Evolutionary conservation across 2,113 vertebrate species (phyloP), one percentile per base, ranked within the genome.

Genomic region (Trichomycterus rosablanca): DNA sequence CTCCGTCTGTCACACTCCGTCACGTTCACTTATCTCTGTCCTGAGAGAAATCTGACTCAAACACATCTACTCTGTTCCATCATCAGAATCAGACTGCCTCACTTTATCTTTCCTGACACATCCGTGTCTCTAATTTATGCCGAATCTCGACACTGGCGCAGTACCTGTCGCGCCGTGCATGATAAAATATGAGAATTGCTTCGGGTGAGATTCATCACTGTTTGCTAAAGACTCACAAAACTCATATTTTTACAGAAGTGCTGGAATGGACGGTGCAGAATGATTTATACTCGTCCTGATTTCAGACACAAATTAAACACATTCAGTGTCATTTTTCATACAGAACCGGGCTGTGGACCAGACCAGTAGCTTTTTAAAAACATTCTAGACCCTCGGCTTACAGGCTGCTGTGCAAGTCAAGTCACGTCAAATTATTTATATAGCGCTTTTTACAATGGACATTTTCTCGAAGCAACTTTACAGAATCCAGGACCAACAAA

Each of bases 51-150:
- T 63, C n/a, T 35, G 34, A 54, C 18, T 63, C 12, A 43, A 26
- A 9, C n/a, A n/a, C n/a, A 53, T 34, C 28, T 1, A 30, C 23
- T 45, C 2, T n/a, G 24, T 45, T 24, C 45, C 24, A 48, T 39
- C 52, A 39, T 35, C 55, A 65, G 20, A 37, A n/a, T n/a, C n/a
- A n/a, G n/a, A n/a, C n/a, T n/a, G n/a, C n/a, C 8, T 57, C 32
- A 49, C 30, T 57, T 48, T 30, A 57, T 57, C 30, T 30, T 10
- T 35, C 5, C 43, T 20, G 10, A 44, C 63, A 48, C 43, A 16
- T 39, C 30, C 26, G 24, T 20, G 19, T 12, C 15, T 39, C 14
- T 57, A 19, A 66, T 49, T 40, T 30, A 46, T 64, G 50, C 52
- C n/a, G 16, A 16, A 15, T 42, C 15, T 7, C 35, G 9, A 14